Base-by-base conservation (phyloP, 2,888 invertebrate genomes). In the Cataglyphis altisquamis region DNA sequence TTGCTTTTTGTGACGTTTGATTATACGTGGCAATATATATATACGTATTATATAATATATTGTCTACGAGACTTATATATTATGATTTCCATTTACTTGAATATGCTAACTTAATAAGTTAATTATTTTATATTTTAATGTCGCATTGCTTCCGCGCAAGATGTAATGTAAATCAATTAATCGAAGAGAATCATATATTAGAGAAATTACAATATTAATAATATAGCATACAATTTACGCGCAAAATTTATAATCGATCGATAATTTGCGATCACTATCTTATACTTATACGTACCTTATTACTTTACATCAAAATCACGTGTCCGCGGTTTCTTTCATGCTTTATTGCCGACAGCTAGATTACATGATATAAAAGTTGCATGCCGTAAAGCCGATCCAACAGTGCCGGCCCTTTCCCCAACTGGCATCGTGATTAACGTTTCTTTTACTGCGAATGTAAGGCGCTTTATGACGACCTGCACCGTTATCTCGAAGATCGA, bases 361-460 rank as follows among this genome's bases (percentile, higher is more conserved):
- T 89, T 83, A 85, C 48, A 60, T 60, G 86, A 75, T 67, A 84
- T 83, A 84, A 88, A 90, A 87, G 82, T 82, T n/a, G 78, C 45
- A 15, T 52, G 72, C 45, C 62, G 62, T 75, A 29, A 74, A 83
- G 74, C 64, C 73, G 55, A 62, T 73, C 63, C 64, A 84, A 62
- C 67, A 60, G 36, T 48, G 29, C 21, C 78, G 29, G 25, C 57
- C 55, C 67, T 72, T 72, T 62, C 88, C 91, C 91, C 91, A 89
- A 88, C 91, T 91, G 86, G 86, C 75, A 84, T 86, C 84, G 89
- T 91, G 93, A 93, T 93, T 91, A 93, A 93, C 91, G 91, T 92
- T 91, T 91, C 92, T 92, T 93, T 92, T 92, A 91, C 89, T 89
- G 90, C 87, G 91, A 88, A 91, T 90, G 93, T 91, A 91, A 91